Base-by-base conservation (phyloP, 2,113 vertebrate species). In the Tetraodon nigroviridis region DNA sequence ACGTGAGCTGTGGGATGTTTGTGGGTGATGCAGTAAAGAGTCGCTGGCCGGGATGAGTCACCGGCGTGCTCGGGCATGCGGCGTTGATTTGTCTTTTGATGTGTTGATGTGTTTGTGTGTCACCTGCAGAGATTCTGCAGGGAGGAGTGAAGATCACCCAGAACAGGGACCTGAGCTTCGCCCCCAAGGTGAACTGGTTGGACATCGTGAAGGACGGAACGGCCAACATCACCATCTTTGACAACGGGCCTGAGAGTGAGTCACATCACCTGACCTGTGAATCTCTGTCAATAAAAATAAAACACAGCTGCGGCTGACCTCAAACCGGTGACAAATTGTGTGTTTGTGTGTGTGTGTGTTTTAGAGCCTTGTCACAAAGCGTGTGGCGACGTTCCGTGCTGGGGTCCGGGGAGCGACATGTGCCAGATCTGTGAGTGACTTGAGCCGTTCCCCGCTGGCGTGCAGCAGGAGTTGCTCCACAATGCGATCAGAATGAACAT, bases 101-200 rank as follows among this genome's bases (percentile, higher is more conserved):
- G 67, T 86, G 67, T 86, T 73, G 78, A 53, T 56, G 67, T 60
- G 17, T 45, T 8, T 82, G 55, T 78, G 24, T 84, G 58, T 51
- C 48, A 6, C 61, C 51, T 51, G 69, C 91, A 96, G 95, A 98
- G 86, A 97, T 98, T 71, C 85, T 96, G 73, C 88, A 92, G 5
- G 95, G 95, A 15, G 92, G 93, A 0, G 92, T 96, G 47, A 90
- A 91, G 67, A 95, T 97, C 69, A 85, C 89, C 69, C 85, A 87
- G 71, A 97, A 97, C 3, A 89, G 90, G n/a, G 92, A 92, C 72
- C 87, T 97, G 67, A 95, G 92, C 81, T 92, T 92, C 42, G 89
- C 90, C 51, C 87, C 89, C 3, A 86, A 92, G 48, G 91, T 95
- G 47, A 91, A 94, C 73, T 97, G 95, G 95, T 61, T 56, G 55